These are phyloP conservation scores for Bugula neritina DNA, from an alignment of 2,888 invertebrate genomes.

Conservation along the genomic window DNA sequence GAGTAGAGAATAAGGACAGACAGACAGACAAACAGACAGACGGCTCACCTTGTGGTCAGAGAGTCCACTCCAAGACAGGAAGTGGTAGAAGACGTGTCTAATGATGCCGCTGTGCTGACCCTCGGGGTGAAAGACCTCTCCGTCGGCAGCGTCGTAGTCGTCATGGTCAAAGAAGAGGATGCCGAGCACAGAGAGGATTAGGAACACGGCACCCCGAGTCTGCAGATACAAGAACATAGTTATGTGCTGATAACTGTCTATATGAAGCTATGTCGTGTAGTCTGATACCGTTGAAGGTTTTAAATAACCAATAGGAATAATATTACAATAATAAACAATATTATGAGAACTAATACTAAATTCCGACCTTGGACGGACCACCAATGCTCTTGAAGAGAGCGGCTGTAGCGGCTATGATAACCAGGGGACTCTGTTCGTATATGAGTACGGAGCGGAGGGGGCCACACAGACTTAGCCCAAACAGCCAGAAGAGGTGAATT, in stretches of 20 bases:
- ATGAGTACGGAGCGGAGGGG: slow-evolving; percentile 56
- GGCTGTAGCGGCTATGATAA: slow-evolving; percentile 54
- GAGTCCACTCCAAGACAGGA: slow-evolving; percentile 56
- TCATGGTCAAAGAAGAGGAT: slow-evolving; percentile 58
- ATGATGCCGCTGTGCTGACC: slow-evolving; percentile 54
- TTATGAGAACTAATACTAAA: too few relatives aligned
- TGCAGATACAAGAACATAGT: slow-evolving; percentile 36
- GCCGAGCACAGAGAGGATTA: slow-evolving; percentile 55
- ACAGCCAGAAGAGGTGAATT: slow-evolving; percentile 56
- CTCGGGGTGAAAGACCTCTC: slow-evolving; percentile 42
- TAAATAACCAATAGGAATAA: too few relatives aligned
- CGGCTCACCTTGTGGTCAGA: slow-evolving; percentile 57
- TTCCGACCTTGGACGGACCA: slow-evolving; percentile 53
- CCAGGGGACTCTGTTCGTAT: slow-evolving; percentile 56
- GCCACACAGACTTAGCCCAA: slow-evolving; percentile 58
- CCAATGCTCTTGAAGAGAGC: slow-evolving; percentile 54
- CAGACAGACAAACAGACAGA: neutral
- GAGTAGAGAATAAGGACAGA: neutral
- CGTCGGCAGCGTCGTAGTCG: slow-evolving; percentile 40
- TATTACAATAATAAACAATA: too few relatives aligned
- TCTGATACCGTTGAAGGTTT: too few relatives aligned
- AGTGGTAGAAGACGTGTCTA: slow-evolving; percentile 55
- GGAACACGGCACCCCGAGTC: slow-evolving; percentile 54
- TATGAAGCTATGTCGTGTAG: too few relatives aligned
- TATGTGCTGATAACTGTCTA: too few relatives aligned